Conservation (phyloP, 1,140 invertebrate genomes). For the Drosophila orosa region DNA sequence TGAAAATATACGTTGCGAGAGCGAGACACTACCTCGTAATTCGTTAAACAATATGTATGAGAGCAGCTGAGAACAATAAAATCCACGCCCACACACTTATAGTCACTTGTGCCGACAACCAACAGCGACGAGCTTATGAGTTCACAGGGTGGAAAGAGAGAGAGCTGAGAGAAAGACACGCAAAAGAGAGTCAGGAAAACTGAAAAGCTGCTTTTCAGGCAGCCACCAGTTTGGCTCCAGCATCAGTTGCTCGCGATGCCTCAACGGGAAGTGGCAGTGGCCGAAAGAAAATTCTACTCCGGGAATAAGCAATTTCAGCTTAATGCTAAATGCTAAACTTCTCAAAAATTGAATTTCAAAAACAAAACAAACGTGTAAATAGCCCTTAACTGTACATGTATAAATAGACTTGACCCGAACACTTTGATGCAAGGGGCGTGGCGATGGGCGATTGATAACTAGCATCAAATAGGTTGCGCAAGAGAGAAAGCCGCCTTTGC, state of each 20-base stretch:
- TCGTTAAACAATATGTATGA: slow-evolving; percentile 61
- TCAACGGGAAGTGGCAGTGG: slow-evolving; percentile 33
- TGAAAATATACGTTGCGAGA: slow-evolving; percentile 29
- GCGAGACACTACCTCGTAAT: slow-evolving; percentile 53
- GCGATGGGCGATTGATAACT: slow-evolving; percentile 11
- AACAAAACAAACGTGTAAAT: slow-evolving; percentile 22
- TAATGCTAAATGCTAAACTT: background rate
- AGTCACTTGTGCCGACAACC: slow-evolving; percentile 35
- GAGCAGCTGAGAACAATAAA: slow-evolving; percentile 50
- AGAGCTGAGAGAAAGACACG: slow-evolving; percentile 10
- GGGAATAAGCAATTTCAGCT: background rate
- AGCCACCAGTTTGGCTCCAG: slow-evolving; percentile 6
- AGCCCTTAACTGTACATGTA: background rate
- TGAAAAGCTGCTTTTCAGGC: slow-evolving; percentile 18
- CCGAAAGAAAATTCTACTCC: background rate
- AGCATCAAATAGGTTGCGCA: background rate
- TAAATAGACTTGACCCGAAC: background rate
- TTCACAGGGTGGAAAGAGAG: slow-evolving; percentile 28
- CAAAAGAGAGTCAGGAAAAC: slow-evolving; percentile 22
- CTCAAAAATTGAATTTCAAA: background rate
- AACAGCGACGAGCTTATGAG: slow-evolving; percentile 35
- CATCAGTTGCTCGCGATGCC: slow-evolving; percentile 50
- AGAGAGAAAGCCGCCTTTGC: background rate
- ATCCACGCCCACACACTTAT: slow-evolving; percentile 65
- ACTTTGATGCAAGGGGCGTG: background rate